Base-by-base conservation (phyloP, 2,888 invertebrate genomes). In the Auanema sp. region DNA sequence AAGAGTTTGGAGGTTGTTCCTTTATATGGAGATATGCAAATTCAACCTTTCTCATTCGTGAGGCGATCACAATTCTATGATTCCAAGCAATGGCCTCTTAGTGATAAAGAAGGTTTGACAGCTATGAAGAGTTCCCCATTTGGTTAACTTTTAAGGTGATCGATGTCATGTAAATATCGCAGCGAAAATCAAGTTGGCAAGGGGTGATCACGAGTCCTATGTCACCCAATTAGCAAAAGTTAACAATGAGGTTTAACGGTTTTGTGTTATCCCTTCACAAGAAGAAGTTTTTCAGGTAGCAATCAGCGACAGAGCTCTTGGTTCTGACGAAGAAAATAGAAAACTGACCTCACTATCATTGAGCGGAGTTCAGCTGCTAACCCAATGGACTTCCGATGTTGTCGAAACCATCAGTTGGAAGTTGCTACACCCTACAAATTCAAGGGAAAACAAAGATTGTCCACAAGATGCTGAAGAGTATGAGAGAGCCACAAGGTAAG, bases 1-100 rank as follows among this genome's bases (percentile, higher is more conserved):
- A 66, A 90, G 89, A 92, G 93, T 83, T 85, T 95, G 69, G 94
- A 95, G 85, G 94, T 95, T 59, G 95, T 95, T 0, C 94, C 95
- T 0, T 86, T 98, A 1, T 98, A 96, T 84, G 97, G 97, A 0
- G 98, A 98, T 79, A 98, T 98, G 97, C 96, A 97, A 86, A 96
- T 98, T 60, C 94, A 95, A 0, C 97, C 97, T 0, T 98, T 97
- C 85, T 93, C 94, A 84, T 98, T 97, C 83, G 93, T 98, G 71
- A 93, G 92, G 84, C 88, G 93, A 21, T 93, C 92, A 60, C 92
- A 92, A 76, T 92, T 93, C 84, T 96, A 92, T 83, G 95, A 96
- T 81, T 89, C 92, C 0, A 87, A 85, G 63, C 90, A 90, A 83
- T 95, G 95, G 95, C 95, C 92, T 1, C 86, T 92, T 66, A 91